Evolutionary conservation across 92 coral and sea anemone genomes (phyloP).

Genomic region (Bergia sp.): DNA sequence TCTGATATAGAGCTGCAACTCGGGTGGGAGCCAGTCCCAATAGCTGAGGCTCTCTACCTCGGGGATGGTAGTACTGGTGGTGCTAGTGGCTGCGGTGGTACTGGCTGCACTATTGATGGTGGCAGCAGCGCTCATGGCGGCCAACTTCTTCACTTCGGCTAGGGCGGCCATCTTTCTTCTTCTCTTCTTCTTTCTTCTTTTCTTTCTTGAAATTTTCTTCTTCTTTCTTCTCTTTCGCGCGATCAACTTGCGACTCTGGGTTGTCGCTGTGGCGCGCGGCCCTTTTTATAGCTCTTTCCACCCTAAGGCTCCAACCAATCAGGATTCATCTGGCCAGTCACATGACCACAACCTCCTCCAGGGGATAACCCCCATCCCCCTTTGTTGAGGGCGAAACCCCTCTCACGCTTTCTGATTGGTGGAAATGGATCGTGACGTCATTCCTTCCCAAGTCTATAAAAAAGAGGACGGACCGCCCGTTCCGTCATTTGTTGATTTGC

Average conservation of each 20-base stretch:
- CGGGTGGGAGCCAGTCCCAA: slow-evolving; percentile 9
- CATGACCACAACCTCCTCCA: background rate
- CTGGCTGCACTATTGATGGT: no score
- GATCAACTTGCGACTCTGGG: background rate
- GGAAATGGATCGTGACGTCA: background rate
- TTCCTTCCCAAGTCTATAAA: background rate
- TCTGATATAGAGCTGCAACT: background rate
- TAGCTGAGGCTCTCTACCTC: background rate
- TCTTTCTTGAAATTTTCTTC: no score
- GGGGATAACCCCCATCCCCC: background rate
- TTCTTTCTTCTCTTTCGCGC: background rate
- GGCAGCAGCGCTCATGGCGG: background rate
- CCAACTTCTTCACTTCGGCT: background rate
- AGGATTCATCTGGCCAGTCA: background rate
- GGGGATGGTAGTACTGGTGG: no score
- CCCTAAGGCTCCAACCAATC: slow-evolving; percentile 14
- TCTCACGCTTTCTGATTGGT: background rate
- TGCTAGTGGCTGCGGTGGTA: no score
- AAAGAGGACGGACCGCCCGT: background rate
- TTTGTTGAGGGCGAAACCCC: background rate
- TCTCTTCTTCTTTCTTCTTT: no score
- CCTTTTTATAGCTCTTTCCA: background rate
- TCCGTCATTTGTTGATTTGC: background rate
- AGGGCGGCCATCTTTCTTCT: background rate
- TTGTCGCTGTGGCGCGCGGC: background rate